Conservation (phyloP, 2,113 vertebrate genomes). For the Spea bombifrons region DNA sequence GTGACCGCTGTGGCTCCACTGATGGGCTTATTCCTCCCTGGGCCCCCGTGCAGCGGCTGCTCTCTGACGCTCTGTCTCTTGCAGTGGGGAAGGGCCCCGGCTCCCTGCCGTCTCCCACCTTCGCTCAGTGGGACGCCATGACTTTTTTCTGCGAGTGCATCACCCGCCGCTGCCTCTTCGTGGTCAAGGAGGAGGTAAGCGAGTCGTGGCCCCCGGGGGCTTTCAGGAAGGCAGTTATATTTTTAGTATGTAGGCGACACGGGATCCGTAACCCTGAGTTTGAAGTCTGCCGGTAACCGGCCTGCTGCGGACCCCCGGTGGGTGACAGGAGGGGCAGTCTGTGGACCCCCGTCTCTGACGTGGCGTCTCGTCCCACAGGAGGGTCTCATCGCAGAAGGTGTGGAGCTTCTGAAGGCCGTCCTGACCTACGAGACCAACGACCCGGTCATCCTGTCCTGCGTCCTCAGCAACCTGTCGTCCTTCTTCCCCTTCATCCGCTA, state of each 20-base stretch:
- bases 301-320: no score
- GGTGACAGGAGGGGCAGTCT: no score
- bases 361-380: conserved; percentile 61
- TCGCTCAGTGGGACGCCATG: conserved; percentile 93
- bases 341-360: not conserved
- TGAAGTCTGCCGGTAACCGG: no score
- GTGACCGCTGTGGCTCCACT: no score
- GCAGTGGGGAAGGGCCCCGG: conserved; percentile 78
- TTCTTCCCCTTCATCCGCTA: conserved; percentile 87
- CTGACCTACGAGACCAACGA: conserved; percentile 87
- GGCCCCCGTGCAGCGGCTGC: not conserved
- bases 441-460: conserved; percentile 88
- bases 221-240: no score
- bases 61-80: conserved; percentile 38
- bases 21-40: no score
- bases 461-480: conserved; percentile 87
- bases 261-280: no score
- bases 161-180: conserved; percentile 80
- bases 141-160: conserved; percentile 89
- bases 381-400: conserved; percentile 80
- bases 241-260: no score
- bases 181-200: conserved; percentile 82
- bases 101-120: conserved; percentile 82
- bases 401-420: conserved; percentile 83
- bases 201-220: not conserved